Base-by-base conservation (phyloP, 2,888 invertebrate genomes). In the Bugula neritina region DNA sequence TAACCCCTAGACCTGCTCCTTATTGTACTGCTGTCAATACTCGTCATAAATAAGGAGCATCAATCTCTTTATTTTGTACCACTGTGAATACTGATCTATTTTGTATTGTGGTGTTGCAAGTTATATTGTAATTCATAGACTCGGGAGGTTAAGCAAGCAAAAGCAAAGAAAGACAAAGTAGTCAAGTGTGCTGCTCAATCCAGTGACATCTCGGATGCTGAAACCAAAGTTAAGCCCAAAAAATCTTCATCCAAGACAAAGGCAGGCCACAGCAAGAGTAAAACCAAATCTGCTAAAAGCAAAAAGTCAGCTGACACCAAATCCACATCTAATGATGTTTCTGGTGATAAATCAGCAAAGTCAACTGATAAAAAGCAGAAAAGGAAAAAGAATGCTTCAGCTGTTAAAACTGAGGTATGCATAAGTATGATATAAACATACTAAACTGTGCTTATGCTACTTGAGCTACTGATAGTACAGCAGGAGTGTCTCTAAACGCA, bases 161-260 rank as follows among this genome's bases (percentile, higher is more conserved):
- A 43, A 17, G 17, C 5, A 17, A 17, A 43, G 17, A 43, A 43
- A 43, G 43, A 43, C 10, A 17, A 17, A 43, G 43, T 43, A 17
- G 43, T 10, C 17, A 43, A 43, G 17, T 17, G 10, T 10, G 5
- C 43, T 17, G 17, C 43, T 17, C 43, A 43, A 43, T 43, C 43
- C 17, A 43, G 43, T 43, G 43, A 43, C 10, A 17, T 43, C 5
- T 43, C 43, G 17, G 43, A 43, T 17, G 17, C 43, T 43, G 43
- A 43, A 17, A 17, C 43, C 17, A 43, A 43, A 17, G 17, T 17
- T 17, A 10, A 5, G 10, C 17, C 43, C 17, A 43, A 17, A 23
- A 55, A 55, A 25, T 17, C 29, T 63, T 34, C 63, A 63, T 5
- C 23, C 21, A 63, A 63, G 63, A 13, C 63, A 63, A 63, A 63